phyloP scores from a whole-genome alignment of 2,797 vertebrate genomes.

The Thunnus albacares region DNA sequence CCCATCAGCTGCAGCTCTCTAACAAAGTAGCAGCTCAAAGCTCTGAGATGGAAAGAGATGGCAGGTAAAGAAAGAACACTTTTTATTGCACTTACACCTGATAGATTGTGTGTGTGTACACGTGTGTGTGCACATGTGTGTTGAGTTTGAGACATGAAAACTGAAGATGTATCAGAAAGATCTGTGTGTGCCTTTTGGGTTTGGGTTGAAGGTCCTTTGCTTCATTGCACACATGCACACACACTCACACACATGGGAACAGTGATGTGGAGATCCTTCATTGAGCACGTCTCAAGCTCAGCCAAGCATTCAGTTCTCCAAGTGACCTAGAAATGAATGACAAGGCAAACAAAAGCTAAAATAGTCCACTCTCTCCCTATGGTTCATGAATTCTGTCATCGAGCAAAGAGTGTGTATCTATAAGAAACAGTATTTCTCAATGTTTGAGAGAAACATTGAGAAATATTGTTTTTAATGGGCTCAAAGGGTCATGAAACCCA shows the following conservation, averaged over 20 bases:
- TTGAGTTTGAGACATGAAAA: conserved; percentile 19
- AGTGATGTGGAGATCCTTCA: conserved; percentile 68
- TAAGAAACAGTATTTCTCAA: conserved; percentile 5
- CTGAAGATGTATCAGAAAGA: conserved; percentile 19
- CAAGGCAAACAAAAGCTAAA: conserved; percentile 70
- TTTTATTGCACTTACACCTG: conserved; percentile 25
- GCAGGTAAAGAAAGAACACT: conserved; percentile 40
- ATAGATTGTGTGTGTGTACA: conserved; percentile 1
- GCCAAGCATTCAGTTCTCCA: conserved; percentile 77
- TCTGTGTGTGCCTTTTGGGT: conserved; percentile 34
- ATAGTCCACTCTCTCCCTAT: conserved; percentile 35
- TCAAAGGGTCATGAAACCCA: background rate
- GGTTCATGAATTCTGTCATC: conserved; percentile 47
- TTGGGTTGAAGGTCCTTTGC: conserved; percentile 57
- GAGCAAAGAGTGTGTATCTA: background rate
- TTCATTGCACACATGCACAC: conserved; percentile 44
- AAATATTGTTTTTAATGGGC: background rate
- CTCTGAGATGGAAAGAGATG: conserved; percentile 34
- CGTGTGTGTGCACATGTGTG: background rate
- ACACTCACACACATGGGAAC: conserved; percentile 46
- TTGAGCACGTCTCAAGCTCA: conserved; percentile 74
- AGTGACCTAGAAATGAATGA: conserved; percentile 85
- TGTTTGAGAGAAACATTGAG: conserved; percentile 5
- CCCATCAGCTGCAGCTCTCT: conserved; percentile 39
- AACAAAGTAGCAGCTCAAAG: conserved; percentile 47